These are phyloP conservation scores for Nyctibius grandis DNA, from an alignment of 2,797 vertebrate species.

Conservation along the genomic window DNA sequence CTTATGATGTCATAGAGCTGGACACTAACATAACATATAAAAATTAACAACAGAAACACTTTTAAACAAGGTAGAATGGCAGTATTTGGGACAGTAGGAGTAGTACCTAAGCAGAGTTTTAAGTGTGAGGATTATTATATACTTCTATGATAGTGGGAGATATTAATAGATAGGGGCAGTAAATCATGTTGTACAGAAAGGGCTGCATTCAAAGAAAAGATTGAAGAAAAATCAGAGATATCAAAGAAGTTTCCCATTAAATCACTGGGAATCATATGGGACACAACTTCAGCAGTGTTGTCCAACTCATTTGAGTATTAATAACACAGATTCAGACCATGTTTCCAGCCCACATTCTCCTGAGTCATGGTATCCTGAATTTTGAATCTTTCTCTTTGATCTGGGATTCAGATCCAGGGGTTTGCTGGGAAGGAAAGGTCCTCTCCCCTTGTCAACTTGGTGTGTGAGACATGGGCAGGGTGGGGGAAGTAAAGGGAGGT, in stretches of 20 bases:
- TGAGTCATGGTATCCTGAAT: background rate
- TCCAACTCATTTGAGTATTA: background rate
- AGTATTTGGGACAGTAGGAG: background rate
- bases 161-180: background rate
- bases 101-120: background rate
- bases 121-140: background rate
- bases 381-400: background rate
- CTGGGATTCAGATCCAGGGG: background rate
- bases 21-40: background rate
- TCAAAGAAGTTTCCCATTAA: background rate
- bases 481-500: background rate
- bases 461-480: accelerated
- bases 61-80: background rate
- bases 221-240: background rate
- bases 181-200: background rate
- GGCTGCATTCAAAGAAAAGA: background rate
- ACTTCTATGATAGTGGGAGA: background rate
- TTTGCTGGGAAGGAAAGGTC: background rate
- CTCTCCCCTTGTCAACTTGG: background rate
- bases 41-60: background rate
- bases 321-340: background rate
- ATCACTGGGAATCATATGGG: background rate
- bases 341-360: background rate
- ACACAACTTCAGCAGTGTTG: background rate
- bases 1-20: background rate